Evolutionary conservation across 30 jellyfish, hydroid and myxozoan genomes (phyloP).

Genomic region (Mastigias papua): DNA sequence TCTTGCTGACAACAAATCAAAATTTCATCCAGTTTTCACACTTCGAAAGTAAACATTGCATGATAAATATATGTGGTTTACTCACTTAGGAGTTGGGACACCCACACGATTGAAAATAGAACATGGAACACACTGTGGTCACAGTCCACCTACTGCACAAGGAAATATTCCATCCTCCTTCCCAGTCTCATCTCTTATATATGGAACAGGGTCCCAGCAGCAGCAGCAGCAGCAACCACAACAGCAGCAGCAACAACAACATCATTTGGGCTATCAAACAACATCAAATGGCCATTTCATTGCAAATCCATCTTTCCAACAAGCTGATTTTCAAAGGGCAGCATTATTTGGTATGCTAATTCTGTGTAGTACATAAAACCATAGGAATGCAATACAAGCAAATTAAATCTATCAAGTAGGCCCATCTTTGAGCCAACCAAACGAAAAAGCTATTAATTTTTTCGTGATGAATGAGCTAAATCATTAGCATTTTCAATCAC

Average conservation of each 20-base stretch:
- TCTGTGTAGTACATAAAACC: neutral
- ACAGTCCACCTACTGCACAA: slow-evolving; percentile 64
- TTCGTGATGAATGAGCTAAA: no score
- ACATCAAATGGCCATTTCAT: slow-evolving; percentile 46
- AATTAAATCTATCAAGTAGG: neutral
- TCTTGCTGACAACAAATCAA: no score
- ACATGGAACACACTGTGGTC: slow-evolving; percentile 62
- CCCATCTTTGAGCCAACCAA: neutral
- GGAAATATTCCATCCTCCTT: neutral
- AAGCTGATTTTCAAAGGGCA: slow-evolving; percentile 71
- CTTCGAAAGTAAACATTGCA: no score
- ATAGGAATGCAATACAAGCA: neutral
- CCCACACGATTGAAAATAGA: slow-evolving; percentile 88
- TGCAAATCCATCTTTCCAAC: slow-evolving; percentile 65
- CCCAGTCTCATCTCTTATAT: slow-evolving; percentile 4
- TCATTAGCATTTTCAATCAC: no score
- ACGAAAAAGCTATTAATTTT: neutral
- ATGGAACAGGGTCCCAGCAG: slow-evolving; percentile 1
- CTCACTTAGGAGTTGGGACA: slow-evolving; percentile 83
- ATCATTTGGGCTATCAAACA: slow-evolving; percentile 33
- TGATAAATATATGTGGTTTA: neutral
- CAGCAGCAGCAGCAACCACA: slow-evolving; percentile 21
- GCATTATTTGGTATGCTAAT: slow-evolving; percentile 61
- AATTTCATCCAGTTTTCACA: no score
- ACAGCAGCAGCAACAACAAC: slow-evolving; percentile 28